A percentile compares a stretch with the other conserved stretches of the same genome.
phyloP scores from a whole-genome alignment of 1,140 invertebrate species.

The Rhynchophorus ferrugineus region DNA sequence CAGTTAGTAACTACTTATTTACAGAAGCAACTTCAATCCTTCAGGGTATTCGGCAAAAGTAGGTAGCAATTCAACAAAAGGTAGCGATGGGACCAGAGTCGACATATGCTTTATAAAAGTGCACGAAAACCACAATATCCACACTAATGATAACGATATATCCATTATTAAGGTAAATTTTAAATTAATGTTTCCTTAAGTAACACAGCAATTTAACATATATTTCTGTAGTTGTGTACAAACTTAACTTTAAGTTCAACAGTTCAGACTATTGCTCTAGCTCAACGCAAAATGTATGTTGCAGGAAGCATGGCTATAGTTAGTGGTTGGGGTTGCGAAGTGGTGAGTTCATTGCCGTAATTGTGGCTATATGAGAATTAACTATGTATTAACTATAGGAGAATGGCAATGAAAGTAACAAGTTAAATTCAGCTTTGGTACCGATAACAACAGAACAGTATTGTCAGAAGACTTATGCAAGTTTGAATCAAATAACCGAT shows the following conservation, averaged over 20 bases:
- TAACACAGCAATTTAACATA: neutral
- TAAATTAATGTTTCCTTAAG: neutral
- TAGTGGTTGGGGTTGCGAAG: constrained; percentile 15
- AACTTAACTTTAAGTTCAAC: constrained; percentile 2
- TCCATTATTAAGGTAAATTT: constrained; percentile 8
- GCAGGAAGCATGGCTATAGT: constrained; percentile 4
- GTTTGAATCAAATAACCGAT: constrained; percentile 9
- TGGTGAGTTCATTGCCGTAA: constrained; percentile 5
- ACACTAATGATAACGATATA: constrained; percentile 5
- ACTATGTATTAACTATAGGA: constrained; percentile 9
- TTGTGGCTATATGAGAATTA: too few species aligned
- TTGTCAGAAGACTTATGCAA: constrained; percentile 1
- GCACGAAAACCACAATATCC: constrained; percentile 3
- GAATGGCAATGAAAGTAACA: constrained; percentile 6
- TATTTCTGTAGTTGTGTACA: constrained; percentile 3
- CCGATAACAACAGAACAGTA: neutral
- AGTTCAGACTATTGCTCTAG: constrained; percentile 7
- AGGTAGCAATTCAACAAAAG: constrained; percentile 10
- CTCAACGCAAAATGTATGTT: constrained; percentile 3
- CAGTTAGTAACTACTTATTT: neutral
- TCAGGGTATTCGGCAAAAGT: constrained; percentile 3
- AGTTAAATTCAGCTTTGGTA: constrained; percentile 1
- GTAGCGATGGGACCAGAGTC: neutral
- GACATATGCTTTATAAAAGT: constrained; percentile 6
- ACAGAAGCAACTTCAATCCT: neutral